Base-by-base conservation (phyloP, 2,113 vertebrate genomes). In the Aldabrachelys gigantea region DNA sequence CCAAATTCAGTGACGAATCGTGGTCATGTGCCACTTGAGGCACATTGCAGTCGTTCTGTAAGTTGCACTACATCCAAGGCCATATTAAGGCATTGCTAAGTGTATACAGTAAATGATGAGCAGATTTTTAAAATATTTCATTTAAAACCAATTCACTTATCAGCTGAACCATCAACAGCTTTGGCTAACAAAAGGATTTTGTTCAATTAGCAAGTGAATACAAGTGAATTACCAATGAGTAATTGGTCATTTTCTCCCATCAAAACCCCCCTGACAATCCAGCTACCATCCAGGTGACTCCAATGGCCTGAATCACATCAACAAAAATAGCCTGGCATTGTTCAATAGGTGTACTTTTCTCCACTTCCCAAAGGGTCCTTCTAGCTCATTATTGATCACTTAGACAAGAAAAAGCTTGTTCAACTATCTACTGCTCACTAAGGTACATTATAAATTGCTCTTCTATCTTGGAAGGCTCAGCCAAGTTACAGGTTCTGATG, bases 131-230 rank as follows among this genome's bases (percentile, higher is more conserved):
- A 94, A 95, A 19, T 44, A 85, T 83, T 92, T 90, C 31, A 89
- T 94, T 85, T 93, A 79, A 95, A 93, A 50, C 21, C 4, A 90
- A 85, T 91, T 87, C 92, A 38, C 41, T 90, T 93, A 92, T 95
- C 95, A 94, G 87, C 25, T 81, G 25, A 91, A 91, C 80, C 90
- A 87, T 44, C 2, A 53, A 86, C 27, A 78, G 59, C 80, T 82
- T 52, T 85, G 49, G 62, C 62, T 76, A 88, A 86, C 49, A 76
- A 56, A 79, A 85, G 6, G n/a, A 91, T 84, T 95, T 95, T 95
- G 11, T 92, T 93, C 38, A 62, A 95, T 82, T 35, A 88, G 16
- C 31, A 90, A 25, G 35, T 69, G 38, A 14, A 3, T 78, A 13
- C 35, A 62, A 87, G 92, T 76, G 82, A 41, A 81, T 87, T 81